Base-by-base conservation (phyloP, 2,888 invertebrate genomes). In the Busseola fusca region DNA sequence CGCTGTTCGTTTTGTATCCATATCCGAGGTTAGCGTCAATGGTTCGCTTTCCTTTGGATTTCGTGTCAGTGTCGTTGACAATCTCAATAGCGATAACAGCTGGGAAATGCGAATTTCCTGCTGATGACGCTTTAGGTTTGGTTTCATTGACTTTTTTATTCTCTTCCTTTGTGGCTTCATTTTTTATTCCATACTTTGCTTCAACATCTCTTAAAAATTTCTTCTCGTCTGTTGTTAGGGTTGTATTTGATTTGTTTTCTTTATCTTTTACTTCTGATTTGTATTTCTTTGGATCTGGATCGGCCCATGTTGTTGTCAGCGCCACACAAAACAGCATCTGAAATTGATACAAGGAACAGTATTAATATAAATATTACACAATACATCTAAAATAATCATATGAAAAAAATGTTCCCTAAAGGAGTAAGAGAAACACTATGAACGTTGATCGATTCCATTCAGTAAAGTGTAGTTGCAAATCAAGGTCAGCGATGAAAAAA, bases 21-120 rank as follows among this genome's bases (percentile, higher is more conserved):
- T 97, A 98, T 72, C 98, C 98, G 18, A 98, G 92, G 63, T 97
- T 97, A 1, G 96, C 96, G 80, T 98, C 97, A 21, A 98, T 97
- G 0, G 98, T 98, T 81, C 98, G 94, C 87, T 98, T 98, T 0
- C 94, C 96, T 89, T 96, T 96, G 6, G 86, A 84, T 79, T 96
- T 96, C 7, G 95, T 90, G 40, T 96, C 94, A 5, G 96, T 96
- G 73, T 96, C 96, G 70, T 96, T 96, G 0, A 96, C 96, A 65
- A 97, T 96, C 91, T 97, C 96, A 70, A 97, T 96, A 2, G 97
- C 97, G 76, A 97, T 95, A 9, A 97, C 96, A 59, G 96, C 96
- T 9, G 96, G 96, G 64, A 94, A 94, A 27, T 92, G 87, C 63
- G 87, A 76, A 69, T 90, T 91, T 45, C 76, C 75, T n/a, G 78